Evolutionary conservation across 2,113 vertebrate genomes (phyloP), one percentile per base, ranked within the genome.

Genomic region (Onychostoma macrolepis): DNA sequence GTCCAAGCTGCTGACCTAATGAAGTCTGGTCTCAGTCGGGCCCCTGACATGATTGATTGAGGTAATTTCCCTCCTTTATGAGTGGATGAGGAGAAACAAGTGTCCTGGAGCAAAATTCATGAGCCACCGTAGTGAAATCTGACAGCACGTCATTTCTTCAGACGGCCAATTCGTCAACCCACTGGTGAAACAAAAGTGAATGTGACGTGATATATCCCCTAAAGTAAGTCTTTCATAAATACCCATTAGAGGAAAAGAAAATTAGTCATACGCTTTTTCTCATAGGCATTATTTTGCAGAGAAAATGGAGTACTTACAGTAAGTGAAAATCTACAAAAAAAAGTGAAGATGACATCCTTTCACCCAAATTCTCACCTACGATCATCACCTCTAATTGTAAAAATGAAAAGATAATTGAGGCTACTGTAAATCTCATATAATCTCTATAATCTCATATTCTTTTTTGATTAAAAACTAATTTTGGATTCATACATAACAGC

Each of bases 1-100:
- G 77, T 88, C 87, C 86, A 80, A 87, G 82, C 87, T 79, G 75
- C 80, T 87, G 85, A 90, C 83, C 89, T 85, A 91, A 91, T 91
- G 89, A 92, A 90, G 91, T 84, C 65, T 84, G 67, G 83, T 85
- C 87, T 86, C 78, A 89, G 80, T 86, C 72, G 90, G 12, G 86
- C 88, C 86, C 61, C 86, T 86, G 78, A 53, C 61, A 50, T 75
- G 19, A 88, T 91, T 93, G 90, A 91, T 85, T 89, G 80, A 91
- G 88, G 85, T 86, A 85, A 90, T 92, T 90, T 80, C 19, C 26
- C 24, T 81, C 30, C 81, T 85, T 86, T 82, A 86, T 17, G 48
- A 89, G 81, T 56, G 89, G 69, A 81, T 78, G 81, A 65, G 13
- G 80, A 75, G 85, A 88, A 88, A 88, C 80, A 71, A 88, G 88